Percentiles rank a stretch among this genome's conserved stretches.
Evolutionary conservation across 2,797 vertebrate species (phyloP).

Genomic region (Artibeus lituratus): DNA sequence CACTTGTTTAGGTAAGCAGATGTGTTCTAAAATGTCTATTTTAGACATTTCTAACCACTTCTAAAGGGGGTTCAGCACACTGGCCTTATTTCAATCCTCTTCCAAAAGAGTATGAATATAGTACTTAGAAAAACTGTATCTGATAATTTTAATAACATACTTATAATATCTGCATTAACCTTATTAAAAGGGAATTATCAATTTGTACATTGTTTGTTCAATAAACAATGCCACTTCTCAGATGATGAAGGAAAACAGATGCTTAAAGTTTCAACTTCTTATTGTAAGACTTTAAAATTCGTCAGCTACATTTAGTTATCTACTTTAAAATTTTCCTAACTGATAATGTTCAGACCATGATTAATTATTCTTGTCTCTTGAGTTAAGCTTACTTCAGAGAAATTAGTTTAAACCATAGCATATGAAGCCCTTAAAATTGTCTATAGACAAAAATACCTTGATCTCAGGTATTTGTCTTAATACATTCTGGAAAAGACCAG

Average conservation of each 20-base stretch:
- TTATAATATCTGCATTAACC: neutral
- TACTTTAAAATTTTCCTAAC: neutral
- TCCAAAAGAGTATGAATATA: neutral
- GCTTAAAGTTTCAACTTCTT: neutral
- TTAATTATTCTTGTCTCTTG: constrained; percentile 31
- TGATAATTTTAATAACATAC: neutral
- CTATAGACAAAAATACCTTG: neutral
- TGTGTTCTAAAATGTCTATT: neutral
- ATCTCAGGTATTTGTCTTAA: neutral
- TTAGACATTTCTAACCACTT: no score
- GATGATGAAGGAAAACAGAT: neutral
- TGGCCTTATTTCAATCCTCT: constrained; percentile 21
- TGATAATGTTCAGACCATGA: neutral
- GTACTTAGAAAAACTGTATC: neutral
- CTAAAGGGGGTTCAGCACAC: neutral
- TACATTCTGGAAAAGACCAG: neutral
- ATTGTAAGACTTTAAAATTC: neutral
- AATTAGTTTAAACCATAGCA: neutral
- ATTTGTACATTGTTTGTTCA: neutral
- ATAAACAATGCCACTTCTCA: neutral
- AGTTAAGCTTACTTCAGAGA: constrained; percentile 21
- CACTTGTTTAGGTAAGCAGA: constrained; percentile 24
- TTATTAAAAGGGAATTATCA: neutral
- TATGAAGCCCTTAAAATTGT: neutral
- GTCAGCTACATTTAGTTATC: constrained; percentile 27